These are phyloP conservation scores for Platycercus adscitus DNA, from an alignment of 2,113 vertebrate species.

Conservation along the genomic window DNA sequence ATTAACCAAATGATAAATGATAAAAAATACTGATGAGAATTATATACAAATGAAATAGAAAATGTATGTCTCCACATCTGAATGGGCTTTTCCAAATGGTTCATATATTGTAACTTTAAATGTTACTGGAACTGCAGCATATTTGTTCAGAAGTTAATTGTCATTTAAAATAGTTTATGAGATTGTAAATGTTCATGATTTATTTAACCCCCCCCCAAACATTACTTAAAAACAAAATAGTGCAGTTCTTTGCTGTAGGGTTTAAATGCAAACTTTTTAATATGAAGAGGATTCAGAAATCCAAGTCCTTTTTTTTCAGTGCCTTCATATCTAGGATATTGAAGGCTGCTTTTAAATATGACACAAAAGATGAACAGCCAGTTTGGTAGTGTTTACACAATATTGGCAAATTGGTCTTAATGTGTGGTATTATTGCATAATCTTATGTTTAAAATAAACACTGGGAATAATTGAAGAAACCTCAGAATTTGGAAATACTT, in stretches of 20 bases:
- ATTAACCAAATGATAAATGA: background rate
- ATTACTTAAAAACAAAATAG: background rate
- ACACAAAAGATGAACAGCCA: conserved; percentile 45
- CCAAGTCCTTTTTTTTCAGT: background rate
- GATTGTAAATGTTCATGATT: background rate
- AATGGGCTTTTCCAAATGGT: background rate
- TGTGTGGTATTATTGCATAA: conserved; percentile 49
- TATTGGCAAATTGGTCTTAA: conserved; percentile 61
- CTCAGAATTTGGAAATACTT: conserved; percentile 68
- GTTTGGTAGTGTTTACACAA: conserved; percentile 71
- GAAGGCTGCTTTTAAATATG: background rate
- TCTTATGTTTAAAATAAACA: conserved; percentile 68
- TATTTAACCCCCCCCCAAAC: background rate
- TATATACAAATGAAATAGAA: background rate
- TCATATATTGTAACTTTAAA: background rate
- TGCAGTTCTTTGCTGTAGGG: background rate
- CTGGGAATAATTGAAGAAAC: conserved; percentile 68
- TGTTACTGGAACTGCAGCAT: background rate
- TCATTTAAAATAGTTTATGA: background rate
- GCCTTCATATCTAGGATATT: background rate
- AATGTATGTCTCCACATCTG: background rate
- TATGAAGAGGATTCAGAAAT: background rate
- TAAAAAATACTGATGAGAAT: background rate
- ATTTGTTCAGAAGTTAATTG: background rate
- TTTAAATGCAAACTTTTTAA: background rate